phyloP scores from a whole-genome alignment of 2,888 invertebrate genomes.

The Melolontha melolontha region DNA sequence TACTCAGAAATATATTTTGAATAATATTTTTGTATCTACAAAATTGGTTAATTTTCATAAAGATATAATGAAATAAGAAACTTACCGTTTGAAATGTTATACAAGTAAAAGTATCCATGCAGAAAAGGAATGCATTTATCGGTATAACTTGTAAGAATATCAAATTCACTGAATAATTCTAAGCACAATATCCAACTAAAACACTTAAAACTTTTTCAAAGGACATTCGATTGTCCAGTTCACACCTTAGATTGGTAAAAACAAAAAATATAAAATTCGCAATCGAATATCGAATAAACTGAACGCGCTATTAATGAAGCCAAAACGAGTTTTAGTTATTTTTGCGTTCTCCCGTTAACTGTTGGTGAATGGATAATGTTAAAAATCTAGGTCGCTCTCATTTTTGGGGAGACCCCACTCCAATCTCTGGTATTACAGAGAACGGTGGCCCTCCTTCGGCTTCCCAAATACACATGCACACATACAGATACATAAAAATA shows the following conservation, averaged over 20 bases:
- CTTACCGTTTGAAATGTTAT: slow-evolving; percentile 26
- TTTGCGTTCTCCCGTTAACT: slow-evolving; percentile 52
- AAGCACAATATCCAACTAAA: slow-evolving; percentile 1
- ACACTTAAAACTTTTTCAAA: slow-evolving; percentile 1
- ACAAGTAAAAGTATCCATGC: slow-evolving; percentile 35
- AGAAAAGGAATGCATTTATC: not conserved
- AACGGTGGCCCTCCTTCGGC: slow-evolving; percentile 18
- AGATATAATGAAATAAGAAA: not conserved
- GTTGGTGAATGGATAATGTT: slow-evolving; percentile 51
- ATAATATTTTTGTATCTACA: no score
- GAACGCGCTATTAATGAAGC: slow-evolving; percentile 42
- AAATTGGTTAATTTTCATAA: no score
- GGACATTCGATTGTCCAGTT: no score
- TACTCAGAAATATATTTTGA: no score
- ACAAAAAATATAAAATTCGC: slow-evolving; percentile 13
- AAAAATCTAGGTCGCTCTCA: slow-evolving; percentile 52
- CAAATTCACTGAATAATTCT: slow-evolving; percentile 6
- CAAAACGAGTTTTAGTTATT: slow-evolving; percentile 52
- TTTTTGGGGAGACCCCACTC: slow-evolving; percentile 43
- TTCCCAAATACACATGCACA: slow-evolving; percentile 2
- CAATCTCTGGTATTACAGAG: not conserved
- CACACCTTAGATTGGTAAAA: no score
- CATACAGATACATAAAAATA: not conserved
- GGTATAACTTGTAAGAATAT: slow-evolving; percentile 3
- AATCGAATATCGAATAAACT: slow-evolving; percentile 10